These are phyloP conservation scores for Ormyrus nitidulus DNA, from an alignment of 2,888 invertebrate genomes.

Conservation along the genomic window DNA sequence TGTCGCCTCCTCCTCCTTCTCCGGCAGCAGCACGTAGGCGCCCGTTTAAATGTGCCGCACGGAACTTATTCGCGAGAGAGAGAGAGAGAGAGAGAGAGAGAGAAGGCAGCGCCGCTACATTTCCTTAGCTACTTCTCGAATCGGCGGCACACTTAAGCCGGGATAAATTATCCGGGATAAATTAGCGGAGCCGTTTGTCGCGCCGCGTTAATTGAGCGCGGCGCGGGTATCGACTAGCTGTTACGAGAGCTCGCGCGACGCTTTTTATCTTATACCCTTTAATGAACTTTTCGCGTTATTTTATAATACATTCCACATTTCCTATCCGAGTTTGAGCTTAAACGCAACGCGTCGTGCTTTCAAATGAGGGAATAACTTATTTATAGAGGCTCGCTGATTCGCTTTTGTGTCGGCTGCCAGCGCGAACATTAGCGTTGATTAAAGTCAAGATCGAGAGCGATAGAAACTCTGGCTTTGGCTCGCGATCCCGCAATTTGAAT, in stretches of 20 bases:
- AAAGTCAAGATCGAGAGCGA: slow-evolving; percentile 29
- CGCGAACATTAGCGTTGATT: slow-evolving; percentile 41
- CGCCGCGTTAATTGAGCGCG: slow-evolving; percentile 32
- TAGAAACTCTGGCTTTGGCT: neutral
- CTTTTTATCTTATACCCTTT: slow-evolving; percentile 32
- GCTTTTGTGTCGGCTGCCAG: neutral
- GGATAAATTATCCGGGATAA: slow-evolving; percentile 45
- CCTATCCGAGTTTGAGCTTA: too few species aligned
- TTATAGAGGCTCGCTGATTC: neutral
- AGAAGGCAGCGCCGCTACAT: neutral
- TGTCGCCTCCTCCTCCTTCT: neutral
- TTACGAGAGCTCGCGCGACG: neutral
- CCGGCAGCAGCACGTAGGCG: slow-evolving; percentile 4
- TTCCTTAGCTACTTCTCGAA: neutral
- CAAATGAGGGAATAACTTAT: too few species aligned
- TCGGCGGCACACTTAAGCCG: slow-evolving; percentile 13
- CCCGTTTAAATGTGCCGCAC: neutral
- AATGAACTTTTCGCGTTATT: slow-evolving; percentile 33
- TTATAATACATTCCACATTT: neutral
- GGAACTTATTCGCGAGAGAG: slow-evolving; percentile 12
- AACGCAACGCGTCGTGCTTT: too few species aligned
- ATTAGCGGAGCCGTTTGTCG: slow-evolving; percentile 40
- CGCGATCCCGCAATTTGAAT: slow-evolving; percentile 12
- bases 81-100: too few species aligned
- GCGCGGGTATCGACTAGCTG: neutral